These are phyloP conservation scores for Tangachromis dhanisi DNA, from an alignment of 2,113 vertebrate species.

Conservation along the genomic window DNA sequence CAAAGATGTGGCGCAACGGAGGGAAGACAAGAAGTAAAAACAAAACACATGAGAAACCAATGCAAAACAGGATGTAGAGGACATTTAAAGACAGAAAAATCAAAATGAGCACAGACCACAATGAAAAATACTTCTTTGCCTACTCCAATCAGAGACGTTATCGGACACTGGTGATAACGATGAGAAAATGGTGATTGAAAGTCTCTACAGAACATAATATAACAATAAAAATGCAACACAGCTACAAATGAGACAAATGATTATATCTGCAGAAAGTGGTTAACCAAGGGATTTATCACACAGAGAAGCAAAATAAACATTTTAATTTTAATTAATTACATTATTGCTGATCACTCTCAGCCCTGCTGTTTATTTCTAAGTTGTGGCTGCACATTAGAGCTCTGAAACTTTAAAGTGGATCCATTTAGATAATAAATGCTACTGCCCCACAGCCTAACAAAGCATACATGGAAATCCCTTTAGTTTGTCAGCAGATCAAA, in stretches of 20 bases:
- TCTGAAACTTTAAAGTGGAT: not conserved
- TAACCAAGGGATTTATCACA: not conserved
- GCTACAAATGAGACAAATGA: not conserved
- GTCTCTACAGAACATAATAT: not conserved
- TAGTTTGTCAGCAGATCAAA: not conserved
- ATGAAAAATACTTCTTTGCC: not conserved
- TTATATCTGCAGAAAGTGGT: not conserved
- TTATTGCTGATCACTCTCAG: not conserved
- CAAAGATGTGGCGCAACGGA: accelerated
- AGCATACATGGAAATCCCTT: not conserved
- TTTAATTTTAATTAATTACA: not conserved
- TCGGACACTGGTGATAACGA: accelerated
- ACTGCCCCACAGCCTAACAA: not conserved
- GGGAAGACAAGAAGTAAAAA: not conserved
- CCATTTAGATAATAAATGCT: not conserved
- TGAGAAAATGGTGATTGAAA: not conserved
- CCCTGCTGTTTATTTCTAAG: not conserved
- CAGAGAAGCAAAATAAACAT: not conserved
- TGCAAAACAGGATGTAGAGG: not conserved
- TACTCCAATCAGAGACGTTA: not conserved
- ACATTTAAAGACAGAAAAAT: not conserved
- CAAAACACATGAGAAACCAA: not conserved
- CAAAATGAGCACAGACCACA: not conserved
- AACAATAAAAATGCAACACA: not conserved
- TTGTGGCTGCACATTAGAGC: not conserved